Percentiles rank a stretch among this genome's conserved stretches.
phyloP scores from a whole-genome alignment of 2,888 invertebrate species.

The Drosophila falleni region DNA sequence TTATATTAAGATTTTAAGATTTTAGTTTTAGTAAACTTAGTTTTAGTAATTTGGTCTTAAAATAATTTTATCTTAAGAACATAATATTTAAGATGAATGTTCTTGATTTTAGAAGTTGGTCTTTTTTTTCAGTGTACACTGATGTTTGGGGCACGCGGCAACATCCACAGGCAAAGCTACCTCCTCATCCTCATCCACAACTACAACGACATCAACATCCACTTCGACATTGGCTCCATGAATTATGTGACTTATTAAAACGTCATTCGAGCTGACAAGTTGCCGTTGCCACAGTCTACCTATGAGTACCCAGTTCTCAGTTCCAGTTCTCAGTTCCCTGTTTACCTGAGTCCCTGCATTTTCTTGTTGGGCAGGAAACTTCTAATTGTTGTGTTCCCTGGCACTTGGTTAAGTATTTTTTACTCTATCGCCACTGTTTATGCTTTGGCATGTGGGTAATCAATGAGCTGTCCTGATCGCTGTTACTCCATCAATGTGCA shows the following conservation, averaged over 20 bases:
- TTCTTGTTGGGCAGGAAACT: constrained; percentile 55
- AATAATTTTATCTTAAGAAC: too few relatives aligned
- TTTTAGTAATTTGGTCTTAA: too few relatives aligned
- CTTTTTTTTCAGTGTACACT: too few relatives aligned
- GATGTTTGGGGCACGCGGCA: constrained; percentile 48
- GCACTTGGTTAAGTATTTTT: constrained; percentile 34
- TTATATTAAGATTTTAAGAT: too few relatives aligned
- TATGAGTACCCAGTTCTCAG: constrained; percentile 14
- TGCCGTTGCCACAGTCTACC: constrained; percentile 53
- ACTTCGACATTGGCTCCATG: constrained; percentile 58
- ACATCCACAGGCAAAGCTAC: constrained; percentile 19
- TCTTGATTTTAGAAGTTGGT: too few relatives aligned
- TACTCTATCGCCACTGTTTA: constrained; percentile 49
- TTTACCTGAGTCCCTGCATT: constrained; percentile 16
- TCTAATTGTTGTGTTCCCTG: constrained; percentile 64
- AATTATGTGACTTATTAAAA: constrained; percentile 84
- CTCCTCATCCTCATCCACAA: constrained; percentile 5
- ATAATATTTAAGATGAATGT: too few relatives aligned
- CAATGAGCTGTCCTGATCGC: constrained; percentile 54
- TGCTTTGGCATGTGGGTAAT: constrained; percentile 52
- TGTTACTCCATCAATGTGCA: constrained; percentile 62
- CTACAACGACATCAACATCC: constrained; percentile 8
- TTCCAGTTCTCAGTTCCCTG: constrained; percentile 1
- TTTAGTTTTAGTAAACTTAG: too few relatives aligned
- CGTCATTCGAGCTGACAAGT: constrained; percentile 82